These are phyloP conservation scores for Xanthorhoe designata DNA, from an alignment of 2,888 invertebrate genomes.

Conservation along the genomic window DNA sequence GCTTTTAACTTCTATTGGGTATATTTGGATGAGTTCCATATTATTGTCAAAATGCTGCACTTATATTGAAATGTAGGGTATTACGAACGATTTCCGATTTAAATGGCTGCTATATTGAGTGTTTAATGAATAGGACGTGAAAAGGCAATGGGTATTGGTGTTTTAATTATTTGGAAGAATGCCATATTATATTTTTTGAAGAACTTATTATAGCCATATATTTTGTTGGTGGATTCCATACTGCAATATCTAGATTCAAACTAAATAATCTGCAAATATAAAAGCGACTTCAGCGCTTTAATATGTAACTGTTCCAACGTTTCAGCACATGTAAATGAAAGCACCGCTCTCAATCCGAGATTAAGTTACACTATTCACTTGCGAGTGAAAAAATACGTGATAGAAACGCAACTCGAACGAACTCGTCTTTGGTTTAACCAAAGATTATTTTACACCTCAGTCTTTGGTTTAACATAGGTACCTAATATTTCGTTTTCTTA, in stretches of 20 bases:
- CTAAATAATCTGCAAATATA: conserved; percentile 9
- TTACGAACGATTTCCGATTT: conserved; percentile 48
- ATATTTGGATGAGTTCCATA: conserved; percentile 47
- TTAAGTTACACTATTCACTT: conserved; percentile 42
- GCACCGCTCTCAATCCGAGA: conserved; percentile 52
- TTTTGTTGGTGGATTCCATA: too few relatives aligned
- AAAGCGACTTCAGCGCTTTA: conserved; percentile 13
- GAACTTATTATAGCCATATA: too few relatives aligned
- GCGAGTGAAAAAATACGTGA: not conserved
- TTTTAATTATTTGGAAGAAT: conserved; percentile 9
- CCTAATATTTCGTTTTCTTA: too few relatives aligned
- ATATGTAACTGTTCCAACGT: conserved; percentile 20
- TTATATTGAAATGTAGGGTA: conserved; percentile 47
- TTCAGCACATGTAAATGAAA: conserved; percentile 37
- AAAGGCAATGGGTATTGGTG: not conserved
- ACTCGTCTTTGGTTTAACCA: too few relatives aligned
- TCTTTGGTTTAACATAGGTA: too few relatives aligned
- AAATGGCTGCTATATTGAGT: conserved; percentile 51
- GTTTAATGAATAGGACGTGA: conserved; percentile 43
- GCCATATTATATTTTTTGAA: conserved; percentile 5
- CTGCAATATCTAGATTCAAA: too few relatives aligned
- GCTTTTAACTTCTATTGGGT: conserved; percentile 19
- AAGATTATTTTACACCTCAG: not conserved
- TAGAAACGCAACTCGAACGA: conserved; percentile 23
- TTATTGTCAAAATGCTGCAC: conserved; percentile 36